phyloP scores from a whole-genome alignment of 2,113 vertebrate species.

The Toxotes jaculatrix region DNA sequence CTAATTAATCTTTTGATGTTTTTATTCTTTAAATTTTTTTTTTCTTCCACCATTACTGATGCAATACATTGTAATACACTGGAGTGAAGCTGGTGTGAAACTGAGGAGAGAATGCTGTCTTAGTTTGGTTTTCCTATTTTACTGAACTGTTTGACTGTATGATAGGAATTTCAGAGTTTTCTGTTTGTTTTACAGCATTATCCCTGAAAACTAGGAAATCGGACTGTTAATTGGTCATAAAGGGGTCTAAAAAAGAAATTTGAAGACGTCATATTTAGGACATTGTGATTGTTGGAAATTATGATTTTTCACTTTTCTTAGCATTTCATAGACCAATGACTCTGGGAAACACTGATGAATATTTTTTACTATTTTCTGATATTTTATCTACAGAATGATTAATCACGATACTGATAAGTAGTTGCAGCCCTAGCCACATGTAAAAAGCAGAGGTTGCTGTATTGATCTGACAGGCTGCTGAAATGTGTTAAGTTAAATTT shows the following conservation, averaged over 20 bases:
- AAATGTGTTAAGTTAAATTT: not conserved
- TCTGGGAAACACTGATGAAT: not conserved
- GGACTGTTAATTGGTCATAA: not conserved
- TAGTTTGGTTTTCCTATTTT: conserved; percentile 8
- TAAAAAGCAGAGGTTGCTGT: not conserved
- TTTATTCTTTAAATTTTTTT: conserved; percentile 2
- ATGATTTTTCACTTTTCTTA: not conserved
- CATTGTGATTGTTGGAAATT: not conserved
- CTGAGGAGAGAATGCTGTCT: conserved; percentile 22
- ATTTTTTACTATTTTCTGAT: not conserved
- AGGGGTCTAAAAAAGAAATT: not conserved
- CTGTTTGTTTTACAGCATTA: not conserved
- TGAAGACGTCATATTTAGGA: not conserved
- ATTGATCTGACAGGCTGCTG: not conserved
- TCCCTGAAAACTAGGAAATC: not conserved
- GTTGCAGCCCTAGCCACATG: not conserved
- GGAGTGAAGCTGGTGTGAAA: conserved; percentile 21
- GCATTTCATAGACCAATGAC: not conserved
- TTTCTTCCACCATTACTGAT: conserved; percentile 51
- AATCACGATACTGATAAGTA: not conserved
- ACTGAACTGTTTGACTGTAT: conserved; percentile 10
- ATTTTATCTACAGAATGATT: not conserved
- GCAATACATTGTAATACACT: conserved; percentile 60
- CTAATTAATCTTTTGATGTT: conserved; percentile 59
- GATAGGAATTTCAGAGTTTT: not conserved